Percentiles rank a stretch among this genome's conserved stretches.
These are phyloP conservation scores for Aphidius colemani DNA, from an alignment of 2,888 invertebrate genomes.

Conservation along the genomic window DNA sequence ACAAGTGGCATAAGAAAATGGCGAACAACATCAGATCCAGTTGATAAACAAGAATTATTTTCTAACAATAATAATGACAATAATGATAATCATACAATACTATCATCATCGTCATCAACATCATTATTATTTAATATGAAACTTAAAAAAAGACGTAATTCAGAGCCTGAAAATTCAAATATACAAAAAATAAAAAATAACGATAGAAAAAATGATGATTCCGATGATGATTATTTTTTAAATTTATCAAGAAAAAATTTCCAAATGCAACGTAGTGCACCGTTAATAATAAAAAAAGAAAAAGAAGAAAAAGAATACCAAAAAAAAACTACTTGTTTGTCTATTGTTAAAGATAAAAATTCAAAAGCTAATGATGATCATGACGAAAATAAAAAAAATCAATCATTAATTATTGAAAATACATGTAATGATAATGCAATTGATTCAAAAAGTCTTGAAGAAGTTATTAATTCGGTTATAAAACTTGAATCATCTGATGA, in stretches of 20 bases:
- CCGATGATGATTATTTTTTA: conserved; percentile 15
- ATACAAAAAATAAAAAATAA: background rate
- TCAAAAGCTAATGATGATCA: background rate
- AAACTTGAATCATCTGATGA: conserved; percentile 56
- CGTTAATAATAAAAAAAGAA: background rate
- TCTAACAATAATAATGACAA: too few relatives aligned
- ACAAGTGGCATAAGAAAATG: background rate
- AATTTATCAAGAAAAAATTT: conserved; percentile 4
- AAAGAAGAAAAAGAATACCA: background rate
- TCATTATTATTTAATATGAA: background rate
- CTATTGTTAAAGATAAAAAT: too few relatives aligned
- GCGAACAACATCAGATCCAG: conserved; percentile 18
- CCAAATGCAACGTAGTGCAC: background rate
- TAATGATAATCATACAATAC: too few relatives aligned
- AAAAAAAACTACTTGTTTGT: background rate
- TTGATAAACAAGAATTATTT: background rate
- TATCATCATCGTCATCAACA: conserved; percentile 2
- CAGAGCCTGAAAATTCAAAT: conserved; percentile 8
- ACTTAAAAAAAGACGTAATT: conserved; percentile 19
- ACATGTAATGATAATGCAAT: background rate
- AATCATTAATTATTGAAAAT: conserved; percentile 6
- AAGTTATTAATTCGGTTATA: conserved; percentile 41
- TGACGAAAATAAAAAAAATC: background rate
- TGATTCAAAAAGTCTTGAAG: conserved; percentile 23
- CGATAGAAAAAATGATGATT: conserved; percentile 13